Evolutionary conservation across 1,140 invertebrate genomes (phyloP).

Genomic region (Euwallacea similis): DNA sequence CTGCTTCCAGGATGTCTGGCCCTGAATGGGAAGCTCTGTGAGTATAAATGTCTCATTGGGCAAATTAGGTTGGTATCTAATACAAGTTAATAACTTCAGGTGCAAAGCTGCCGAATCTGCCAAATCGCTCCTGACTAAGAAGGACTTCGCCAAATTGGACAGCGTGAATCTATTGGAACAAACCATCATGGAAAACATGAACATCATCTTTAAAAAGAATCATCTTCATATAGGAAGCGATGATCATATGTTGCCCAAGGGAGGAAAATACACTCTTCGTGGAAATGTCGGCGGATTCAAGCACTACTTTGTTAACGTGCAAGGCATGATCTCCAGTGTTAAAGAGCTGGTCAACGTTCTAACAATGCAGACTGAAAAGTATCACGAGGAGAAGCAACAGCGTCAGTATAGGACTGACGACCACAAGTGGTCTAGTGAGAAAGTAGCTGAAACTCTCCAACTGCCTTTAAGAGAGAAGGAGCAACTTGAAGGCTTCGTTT

Average conservation of each 20-base stretch:
- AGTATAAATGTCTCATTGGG: constrained; percentile 48
- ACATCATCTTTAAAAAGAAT: constrained; percentile 53
- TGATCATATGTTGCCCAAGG: constrained; percentile 59
- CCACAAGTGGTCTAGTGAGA: constrained; percentile 53
- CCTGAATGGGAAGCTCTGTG: constrained; percentile 55
- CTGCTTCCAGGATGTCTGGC: constrained; percentile 54
- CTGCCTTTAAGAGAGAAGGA: constrained; percentile 57
- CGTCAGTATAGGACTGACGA: constrained; percentile 20
- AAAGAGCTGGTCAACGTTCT: constrained; percentile 55
- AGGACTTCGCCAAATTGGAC: constrained; percentile 57
- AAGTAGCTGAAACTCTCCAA: constrained; percentile 61
- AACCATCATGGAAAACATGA: constrained; percentile 53
- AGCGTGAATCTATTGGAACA: constrained; percentile 56
- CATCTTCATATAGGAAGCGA: constrained; percentile 59
- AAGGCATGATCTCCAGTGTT: constrained; percentile 57
- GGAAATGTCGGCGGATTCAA: constrained; percentile 54
- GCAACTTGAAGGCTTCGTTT: constrained; percentile 61
- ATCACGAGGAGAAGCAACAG: constrained; percentile 32
- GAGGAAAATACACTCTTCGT: constrained; percentile 51
- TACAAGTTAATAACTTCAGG: constrained; percentile 43
- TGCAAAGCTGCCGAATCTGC: constrained; percentile 61
- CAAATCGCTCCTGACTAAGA: constrained; percentile 57
- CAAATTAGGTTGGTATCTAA: constrained; percentile 1
- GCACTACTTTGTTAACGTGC: constrained; percentile 40
- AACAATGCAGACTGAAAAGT: constrained; percentile 39